Evolutionary conservation across 2,113 vertebrate species (phyloP).

Genomic region (Nyctereutes procyonoides): DNA sequence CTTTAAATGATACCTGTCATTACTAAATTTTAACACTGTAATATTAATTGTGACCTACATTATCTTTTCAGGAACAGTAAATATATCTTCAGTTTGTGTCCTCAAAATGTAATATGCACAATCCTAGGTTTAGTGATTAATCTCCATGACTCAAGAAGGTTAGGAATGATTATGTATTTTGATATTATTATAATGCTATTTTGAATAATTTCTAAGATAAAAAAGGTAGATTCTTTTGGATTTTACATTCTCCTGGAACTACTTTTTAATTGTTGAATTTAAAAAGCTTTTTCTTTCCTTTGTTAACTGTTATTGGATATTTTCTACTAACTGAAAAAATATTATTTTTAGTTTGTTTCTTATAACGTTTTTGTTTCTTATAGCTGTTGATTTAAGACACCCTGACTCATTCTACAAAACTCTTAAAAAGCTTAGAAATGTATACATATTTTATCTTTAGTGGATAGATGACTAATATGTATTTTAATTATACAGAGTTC

Average conservation of each 20-base stretch:
- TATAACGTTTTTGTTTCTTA: neutral
- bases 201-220: conserved; percentile 43
- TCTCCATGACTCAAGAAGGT: neutral
- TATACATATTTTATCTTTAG: conserved; percentile 31
- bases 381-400: neutral
- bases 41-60: neutral
- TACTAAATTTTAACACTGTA: neutral
- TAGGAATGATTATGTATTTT: conserved; percentile 30
- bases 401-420: conserved; percentile 1
- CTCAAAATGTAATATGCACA: neutral
- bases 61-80: neutral
- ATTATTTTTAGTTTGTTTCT: conserved; percentile 27
- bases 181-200: neutral
- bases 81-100: neutral
- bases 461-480: neutral
- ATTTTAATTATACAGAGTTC: conserved; percentile 38
- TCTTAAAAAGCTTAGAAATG: conserved; percentile 32
- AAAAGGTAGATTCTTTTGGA: neutral
- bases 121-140: neutral
- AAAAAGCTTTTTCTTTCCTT: neutral
- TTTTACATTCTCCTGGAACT: neutral
- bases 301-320: neutral
- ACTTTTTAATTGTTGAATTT: conserved; percentile 32
- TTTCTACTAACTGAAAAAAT: conserved; percentile 44
- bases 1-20: neutral